Evolutionary conservation across 1,140 invertebrate genomes (phyloP).

Genomic region (Ctenoplectra terminalis): DNA sequence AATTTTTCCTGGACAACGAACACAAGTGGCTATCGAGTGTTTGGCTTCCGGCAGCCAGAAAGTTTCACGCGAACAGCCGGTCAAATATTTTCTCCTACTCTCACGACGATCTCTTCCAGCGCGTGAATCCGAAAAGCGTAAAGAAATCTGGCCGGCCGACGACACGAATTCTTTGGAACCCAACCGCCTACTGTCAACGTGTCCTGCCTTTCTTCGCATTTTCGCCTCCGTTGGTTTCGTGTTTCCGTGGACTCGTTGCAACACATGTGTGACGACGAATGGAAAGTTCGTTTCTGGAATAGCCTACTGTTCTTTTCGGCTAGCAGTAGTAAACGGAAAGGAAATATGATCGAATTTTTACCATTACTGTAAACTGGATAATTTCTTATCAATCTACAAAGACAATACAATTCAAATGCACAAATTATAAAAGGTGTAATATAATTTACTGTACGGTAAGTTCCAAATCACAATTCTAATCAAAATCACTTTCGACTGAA

Average conservation of each 20-base stretch:
- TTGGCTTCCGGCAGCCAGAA: slow-evolving; percentile 5
- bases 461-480: too few species aligned
- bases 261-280: slow-evolving; percentile 15
- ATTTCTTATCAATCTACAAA: too few species aligned
- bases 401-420: too few species aligned
- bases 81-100: neutral
- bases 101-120: neutral
- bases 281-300: neutral
- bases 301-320: too few species aligned
- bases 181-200: slow-evolving; percentile 46
- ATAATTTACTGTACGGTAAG: too few species aligned
- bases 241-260: slow-evolving; percentile 24
- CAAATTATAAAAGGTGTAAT: too few species aligned
- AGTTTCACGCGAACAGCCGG: neutral
- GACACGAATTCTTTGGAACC: slow-evolving; percentile 24
- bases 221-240: slow-evolving; percentile 33
- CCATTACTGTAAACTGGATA: too few species aligned
- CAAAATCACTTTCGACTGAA: too few species aligned
- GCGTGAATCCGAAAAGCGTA: slow-evolving; percentile 12
- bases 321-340: too few species aligned
- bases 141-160: slow-evolving; percentile 23
- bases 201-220: slow-evolving; percentile 40
- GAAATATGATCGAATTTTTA: too few species aligned
- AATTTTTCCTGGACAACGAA: neutral
- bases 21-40: slow-evolving; percentile 5